Percentiles rank a stretch among this genome's conserved stretches.
These are phyloP conservation scores for Oligia fasciuncula DNA, from an alignment of 2,888 invertebrate genomes.

Conservation along the genomic window DNA sequence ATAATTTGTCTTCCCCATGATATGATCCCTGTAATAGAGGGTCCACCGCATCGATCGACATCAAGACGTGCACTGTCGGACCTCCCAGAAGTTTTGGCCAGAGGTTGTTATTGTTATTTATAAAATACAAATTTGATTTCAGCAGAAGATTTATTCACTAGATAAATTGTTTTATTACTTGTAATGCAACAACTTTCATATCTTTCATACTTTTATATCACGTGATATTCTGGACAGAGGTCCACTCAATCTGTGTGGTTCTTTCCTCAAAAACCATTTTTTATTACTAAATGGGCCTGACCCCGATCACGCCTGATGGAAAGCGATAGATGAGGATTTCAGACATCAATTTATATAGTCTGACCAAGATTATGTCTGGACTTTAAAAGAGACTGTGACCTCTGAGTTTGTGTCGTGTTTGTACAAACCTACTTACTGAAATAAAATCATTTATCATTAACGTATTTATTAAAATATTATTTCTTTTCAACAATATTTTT, in stretches of 20 bases:
- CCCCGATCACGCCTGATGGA: too few species aligned
- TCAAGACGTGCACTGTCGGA: background rate
- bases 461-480: background rate
- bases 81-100: background rate
- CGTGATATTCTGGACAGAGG: too few species aligned
- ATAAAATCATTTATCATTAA: too few species aligned
- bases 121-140: background rate
- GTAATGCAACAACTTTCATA: background rate
- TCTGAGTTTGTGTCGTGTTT: background rate
- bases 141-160: background rate
- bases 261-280: background rate
- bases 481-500: background rate
- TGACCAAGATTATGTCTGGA: background rate
- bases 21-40: background rate
- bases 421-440: too few species aligned
- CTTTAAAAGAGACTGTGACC: background rate
- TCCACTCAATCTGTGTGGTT: background rate
- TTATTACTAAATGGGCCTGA: too few species aligned
- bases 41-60: background rate
- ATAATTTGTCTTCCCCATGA: slow-evolving; percentile 15
- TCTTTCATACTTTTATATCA: background rate
- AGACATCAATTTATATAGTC: background rate
- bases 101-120: slow-evolving; percentile 37
- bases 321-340: too few species aligned
- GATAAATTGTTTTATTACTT: background rate